Evolutionary conservation across 2,113 vertebrate genomes (phyloP).

Genomic region (Octodon degus): DNA sequence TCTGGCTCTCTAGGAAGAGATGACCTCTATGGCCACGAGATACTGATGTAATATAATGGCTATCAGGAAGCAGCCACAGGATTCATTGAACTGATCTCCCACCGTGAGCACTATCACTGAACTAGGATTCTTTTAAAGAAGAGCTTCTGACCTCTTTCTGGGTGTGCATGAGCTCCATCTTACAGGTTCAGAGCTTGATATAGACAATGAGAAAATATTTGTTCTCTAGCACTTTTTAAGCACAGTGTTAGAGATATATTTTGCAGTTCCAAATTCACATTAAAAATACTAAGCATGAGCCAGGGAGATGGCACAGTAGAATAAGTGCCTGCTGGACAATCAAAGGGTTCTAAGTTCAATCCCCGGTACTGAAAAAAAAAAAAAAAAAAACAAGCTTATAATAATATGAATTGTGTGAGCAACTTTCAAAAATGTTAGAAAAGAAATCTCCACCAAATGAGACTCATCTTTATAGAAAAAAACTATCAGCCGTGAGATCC

Average conservation of each 20-base stretch:
- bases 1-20: background rate
- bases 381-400: no score
- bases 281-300: no score
- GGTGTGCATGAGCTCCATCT: background rate
- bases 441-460: background rate
- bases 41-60: background rate
- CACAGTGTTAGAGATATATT: background rate
- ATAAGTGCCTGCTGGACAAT: no score
- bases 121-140: background rate
- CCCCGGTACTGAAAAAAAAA: no score
- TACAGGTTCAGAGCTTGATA: background rate
- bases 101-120: background rate
- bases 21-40: background rate
- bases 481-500: background rate
- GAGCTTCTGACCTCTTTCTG: background rate
- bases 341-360: no score
- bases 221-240: background rate
- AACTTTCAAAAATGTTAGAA: background rate
- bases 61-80: background rate
- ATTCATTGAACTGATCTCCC: background rate
- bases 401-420: no score
- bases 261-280: background rate
- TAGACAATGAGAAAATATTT: background rate
- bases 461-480: background rate
- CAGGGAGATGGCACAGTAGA: no score